Conservation (phyloP, 1,140 invertebrate species). For the Lepidurus apus region DNA sequence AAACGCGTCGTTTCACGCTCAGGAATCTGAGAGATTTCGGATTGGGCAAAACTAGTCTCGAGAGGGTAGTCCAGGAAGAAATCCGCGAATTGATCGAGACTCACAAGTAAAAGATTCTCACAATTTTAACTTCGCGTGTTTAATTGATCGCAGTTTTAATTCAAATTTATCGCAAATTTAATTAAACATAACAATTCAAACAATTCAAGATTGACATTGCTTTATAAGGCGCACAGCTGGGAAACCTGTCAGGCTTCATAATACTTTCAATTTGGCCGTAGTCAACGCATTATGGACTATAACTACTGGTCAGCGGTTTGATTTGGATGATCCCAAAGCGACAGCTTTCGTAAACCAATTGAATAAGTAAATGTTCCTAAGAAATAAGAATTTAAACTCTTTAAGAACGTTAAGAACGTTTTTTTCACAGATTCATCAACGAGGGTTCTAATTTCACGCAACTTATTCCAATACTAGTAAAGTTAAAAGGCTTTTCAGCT, state of each 20-base stretch:
- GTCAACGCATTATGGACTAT: constrained; percentile 33
- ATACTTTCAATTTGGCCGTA: constrained; percentile 29
- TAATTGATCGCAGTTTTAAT: neutral
- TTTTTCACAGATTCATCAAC: neutral
- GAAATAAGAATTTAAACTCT: no score
- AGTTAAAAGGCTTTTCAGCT: neutral
- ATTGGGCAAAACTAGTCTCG: constrained; percentile 55
- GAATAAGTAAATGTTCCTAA: neutral
- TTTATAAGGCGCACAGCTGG: neutral
- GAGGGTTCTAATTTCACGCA: neutral
- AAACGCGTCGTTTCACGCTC: constrained; percentile 55
- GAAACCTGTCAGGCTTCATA: constrained; percentile 9
- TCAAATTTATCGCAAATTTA: neutral
- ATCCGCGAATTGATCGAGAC: constrained; percentile 48
- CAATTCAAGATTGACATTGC: neutral
- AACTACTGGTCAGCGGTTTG: constrained; percentile 27
- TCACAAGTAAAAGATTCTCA: constrained; percentile 15
- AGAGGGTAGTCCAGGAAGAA: constrained; percentile 54
- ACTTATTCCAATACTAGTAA: neutral
- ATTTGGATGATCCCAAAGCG: constrained; percentile 22
- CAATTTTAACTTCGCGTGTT: neutral
- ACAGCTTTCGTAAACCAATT: neutral
- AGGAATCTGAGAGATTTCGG: constrained; percentile 57
- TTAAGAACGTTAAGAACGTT: neutral
- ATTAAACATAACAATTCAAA: neutral